These are phyloP conservation scores for Babylonia areolata DNA, from an alignment of 1,140 invertebrate species.

Conservation along the genomic window DNA sequence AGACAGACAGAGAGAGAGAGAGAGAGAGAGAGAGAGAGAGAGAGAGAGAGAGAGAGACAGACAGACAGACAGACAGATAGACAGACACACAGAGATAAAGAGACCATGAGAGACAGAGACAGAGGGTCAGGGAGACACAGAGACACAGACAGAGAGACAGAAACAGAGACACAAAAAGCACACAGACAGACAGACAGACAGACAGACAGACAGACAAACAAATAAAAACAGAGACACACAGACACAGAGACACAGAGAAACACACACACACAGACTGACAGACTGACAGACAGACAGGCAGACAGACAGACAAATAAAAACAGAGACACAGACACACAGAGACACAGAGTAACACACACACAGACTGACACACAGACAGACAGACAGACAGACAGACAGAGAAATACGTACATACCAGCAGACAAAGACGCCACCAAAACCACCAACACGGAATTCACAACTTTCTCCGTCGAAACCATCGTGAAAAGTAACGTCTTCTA, in stretches of 20 bases:
- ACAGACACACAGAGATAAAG: background rate
- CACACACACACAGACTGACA: background rate
- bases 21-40: background rate
- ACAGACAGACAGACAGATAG: background rate
- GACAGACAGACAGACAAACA: background rate
- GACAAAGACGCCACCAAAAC: background rate
- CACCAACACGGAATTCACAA: background rate
- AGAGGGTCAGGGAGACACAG: background rate
- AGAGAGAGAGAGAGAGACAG: background rate
- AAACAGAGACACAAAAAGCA: no score
- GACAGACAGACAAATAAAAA: background rate
- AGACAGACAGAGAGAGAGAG: background rate
- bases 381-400: constrained; percentile 7
- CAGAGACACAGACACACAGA: background rate
- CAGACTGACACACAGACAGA: background rate
- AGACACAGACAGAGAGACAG: background rate
- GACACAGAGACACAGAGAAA: background rate
- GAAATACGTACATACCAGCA: background rate
- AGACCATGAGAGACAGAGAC: no score
- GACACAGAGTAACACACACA: background rate
- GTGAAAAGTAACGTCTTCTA: no score
- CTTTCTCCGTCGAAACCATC: no score
- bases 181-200: constrained; percentile 10
- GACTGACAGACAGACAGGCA: background rate
- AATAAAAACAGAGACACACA: background rate